A percentile compares a stretch with the other conserved stretches of the same genome.
These are phyloP conservation scores for Podarcis cretensis DNA, from an alignment of 2,113 vertebrate genomes.

Conservation along the genomic window DNA sequence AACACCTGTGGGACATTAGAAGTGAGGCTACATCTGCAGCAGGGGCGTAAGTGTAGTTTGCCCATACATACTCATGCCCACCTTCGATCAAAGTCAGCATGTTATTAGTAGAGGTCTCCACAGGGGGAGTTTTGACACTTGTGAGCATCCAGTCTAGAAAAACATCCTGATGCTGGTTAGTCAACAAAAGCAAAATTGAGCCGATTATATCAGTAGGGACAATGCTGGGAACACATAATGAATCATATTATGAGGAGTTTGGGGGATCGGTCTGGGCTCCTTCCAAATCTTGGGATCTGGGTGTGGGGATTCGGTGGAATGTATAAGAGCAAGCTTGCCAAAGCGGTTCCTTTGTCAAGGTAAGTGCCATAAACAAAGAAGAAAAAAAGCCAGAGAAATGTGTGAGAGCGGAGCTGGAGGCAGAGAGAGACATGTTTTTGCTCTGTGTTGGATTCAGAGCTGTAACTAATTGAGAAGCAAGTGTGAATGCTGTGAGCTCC, in stretches of 20 bases:
- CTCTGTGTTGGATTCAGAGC: too few species aligned
- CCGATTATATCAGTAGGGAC: not conserved
- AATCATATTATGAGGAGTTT: not conserved
- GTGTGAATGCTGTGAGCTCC: too few species aligned
- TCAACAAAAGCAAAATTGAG: not conserved
- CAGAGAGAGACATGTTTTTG: too few species aligned
- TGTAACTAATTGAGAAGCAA: too few species aligned
- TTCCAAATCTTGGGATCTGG: too few species aligned
- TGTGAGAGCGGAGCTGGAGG: too few species aligned
- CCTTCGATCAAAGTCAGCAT: not conserved
- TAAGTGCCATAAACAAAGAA: too few species aligned
- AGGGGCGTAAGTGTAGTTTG: not conserved
- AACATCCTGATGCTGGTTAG: not conserved
- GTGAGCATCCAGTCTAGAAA: not conserved
- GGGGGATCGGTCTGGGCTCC: too few species aligned
- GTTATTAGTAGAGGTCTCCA: not conserved
- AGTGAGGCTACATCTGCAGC: not conserved
- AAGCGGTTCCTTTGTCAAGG: too few species aligned
- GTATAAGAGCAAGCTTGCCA: too few species aligned
- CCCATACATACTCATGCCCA: not conserved
- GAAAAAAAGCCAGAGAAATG: too few species aligned
- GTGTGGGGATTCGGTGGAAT: too few species aligned
- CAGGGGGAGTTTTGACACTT: not conserved
- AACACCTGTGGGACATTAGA: not conserved
- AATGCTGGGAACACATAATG: not conserved